These are phyloP conservation scores for Ricordea florida DNA, from an alignment of 92 coral and sea anemone species.

Conservation along the genomic window DNA sequence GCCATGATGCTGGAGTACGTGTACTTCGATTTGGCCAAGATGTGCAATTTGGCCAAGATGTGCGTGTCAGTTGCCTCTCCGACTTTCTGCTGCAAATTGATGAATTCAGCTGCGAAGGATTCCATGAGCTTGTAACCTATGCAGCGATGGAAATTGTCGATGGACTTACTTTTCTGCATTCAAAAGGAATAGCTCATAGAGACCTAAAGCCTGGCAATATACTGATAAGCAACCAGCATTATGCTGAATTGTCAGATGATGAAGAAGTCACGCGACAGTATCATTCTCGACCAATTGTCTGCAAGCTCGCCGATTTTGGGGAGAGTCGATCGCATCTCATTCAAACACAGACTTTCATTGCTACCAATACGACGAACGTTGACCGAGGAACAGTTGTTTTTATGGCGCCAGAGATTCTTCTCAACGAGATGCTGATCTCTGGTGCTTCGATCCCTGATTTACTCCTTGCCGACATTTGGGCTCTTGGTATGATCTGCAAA, in stretches of 20 bases:
- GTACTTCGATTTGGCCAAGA: too few relatives aligned
- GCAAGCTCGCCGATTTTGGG: slow-evolving; percentile 54
- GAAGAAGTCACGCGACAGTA: not conserved
- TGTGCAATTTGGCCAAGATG: slow-evolving; percentile 19
- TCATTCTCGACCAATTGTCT: not conserved
- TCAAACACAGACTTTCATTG: slow-evolving; percentile 35
- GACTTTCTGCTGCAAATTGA: slow-evolving; percentile 1
- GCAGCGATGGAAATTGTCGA: slow-evolving; percentile 12
- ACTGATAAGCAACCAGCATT: slow-evolving; percentile 31
- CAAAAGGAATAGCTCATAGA: slow-evolving; percentile 36
- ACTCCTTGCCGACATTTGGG: slow-evolving; percentile 19
- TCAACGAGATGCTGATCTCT: not conserved
- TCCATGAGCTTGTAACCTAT: not conserved
- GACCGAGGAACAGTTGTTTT: slow-evolving; percentile 21
- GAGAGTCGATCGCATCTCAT: slow-evolving; percentile 33
- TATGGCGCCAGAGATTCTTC: slow-evolving; percentile 43
- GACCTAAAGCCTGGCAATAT: slow-evolving; percentile 51
- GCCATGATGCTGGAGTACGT: too few relatives aligned
- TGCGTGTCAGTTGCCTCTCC: not conserved
- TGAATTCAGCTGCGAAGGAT: not conserved
- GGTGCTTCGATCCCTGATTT: not conserved
- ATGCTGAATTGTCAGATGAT: not conserved
- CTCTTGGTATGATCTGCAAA: slow-evolving; percentile 24
- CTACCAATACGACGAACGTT: slow-evolving; percentile 12
- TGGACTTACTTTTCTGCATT: slow-evolving; percentile 26